Base-by-base conservation (phyloP, 2,888 invertebrate species). In the Helleia helle region DNA sequence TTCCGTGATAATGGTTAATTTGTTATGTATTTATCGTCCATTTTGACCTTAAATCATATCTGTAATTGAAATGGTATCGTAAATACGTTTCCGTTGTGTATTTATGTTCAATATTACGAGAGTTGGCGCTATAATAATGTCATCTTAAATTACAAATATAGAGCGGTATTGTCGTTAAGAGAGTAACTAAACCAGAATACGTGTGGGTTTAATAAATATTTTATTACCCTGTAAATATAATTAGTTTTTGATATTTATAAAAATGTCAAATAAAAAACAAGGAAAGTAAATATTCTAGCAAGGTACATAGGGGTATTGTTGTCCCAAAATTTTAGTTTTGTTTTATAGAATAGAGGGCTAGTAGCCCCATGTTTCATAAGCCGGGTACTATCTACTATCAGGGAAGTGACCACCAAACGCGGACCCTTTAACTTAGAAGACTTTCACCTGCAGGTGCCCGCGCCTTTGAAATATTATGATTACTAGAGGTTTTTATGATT, bases 21-120 rank as follows among this genome's bases (percentile, higher is more conserved):
- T 34, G 34, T 22, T 34, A 22, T 34, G 11, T 22, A 34, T 34
- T 34, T 34, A 13, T 22, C 8, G 22, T 12, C 18, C 11, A 8
- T 17, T 34, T 34, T 12, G 3, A 34, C 8, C 38, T 38, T 51
- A 46, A 50, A 43, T 47, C 48, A 47, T 47, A 40, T 43, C 38
- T 27, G 43, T 40, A 48, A 50, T 51, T 51, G 51, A 48, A 47
- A 44, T 44, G 46, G 44, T 42, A 44, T 44, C 44, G 46, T 46
- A 42, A 49, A 46, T 43, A 34, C 37, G 43, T 45, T 47, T 47
- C 47, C 47, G 45, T 43, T 45, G 34, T 28, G 36, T 45, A 43
- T 43, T 45, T 39, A 41, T 34, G 34, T 22, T 12, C 34, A 34
- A 22, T 34, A 12, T 34, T 18, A 22, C 17, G 18, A 34, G 34